These are phyloP conservation scores for Troides helena DNA, from an alignment of 2,888 invertebrate species.

Conservation along the genomic window DNA sequence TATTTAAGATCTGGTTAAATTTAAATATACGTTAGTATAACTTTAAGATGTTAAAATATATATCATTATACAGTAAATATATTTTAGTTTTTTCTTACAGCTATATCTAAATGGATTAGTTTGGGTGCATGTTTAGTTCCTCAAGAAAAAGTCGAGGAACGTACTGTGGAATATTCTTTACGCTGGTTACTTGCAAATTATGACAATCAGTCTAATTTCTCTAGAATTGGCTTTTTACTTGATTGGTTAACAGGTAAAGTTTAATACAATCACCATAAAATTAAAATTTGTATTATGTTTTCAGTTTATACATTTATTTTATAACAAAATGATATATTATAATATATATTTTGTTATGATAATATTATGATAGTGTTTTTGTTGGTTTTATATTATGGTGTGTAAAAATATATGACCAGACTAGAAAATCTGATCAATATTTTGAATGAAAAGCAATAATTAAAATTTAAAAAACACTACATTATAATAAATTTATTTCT, in stretches of 20 bases:
- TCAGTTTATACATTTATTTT: no score
- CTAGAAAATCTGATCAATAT: no score
- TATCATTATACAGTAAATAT: neutral
- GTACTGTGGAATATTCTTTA: constrained; percentile 61
- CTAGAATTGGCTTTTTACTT: constrained; percentile 61
- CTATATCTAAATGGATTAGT: constrained; percentile 67
- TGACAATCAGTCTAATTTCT: constrained; percentile 49
- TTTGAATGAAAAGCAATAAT: no score
- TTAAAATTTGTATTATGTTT: no score
- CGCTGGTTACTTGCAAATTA: constrained; percentile 66
- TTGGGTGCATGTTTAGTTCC: constrained; percentile 69
- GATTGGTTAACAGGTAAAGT: constrained; percentile 71
- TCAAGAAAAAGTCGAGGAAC: constrained; percentile 52
- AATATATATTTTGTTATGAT: no score
- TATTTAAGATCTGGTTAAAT: constrained; percentile 74
- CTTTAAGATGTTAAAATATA: neutral
- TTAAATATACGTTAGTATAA: constrained; percentile 68
- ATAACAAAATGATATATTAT: no score
- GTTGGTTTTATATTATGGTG: no score
- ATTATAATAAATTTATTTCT: no score
- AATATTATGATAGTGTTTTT: no score
- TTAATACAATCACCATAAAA: neutral
- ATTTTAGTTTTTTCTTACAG: constrained; percentile 46
- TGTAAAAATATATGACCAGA: no score
- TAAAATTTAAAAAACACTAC: no score